Evolutionary conservation across 2,113 vertebrate species (phyloP).

Genomic region (Coregonus clupeaformis): DNA sequence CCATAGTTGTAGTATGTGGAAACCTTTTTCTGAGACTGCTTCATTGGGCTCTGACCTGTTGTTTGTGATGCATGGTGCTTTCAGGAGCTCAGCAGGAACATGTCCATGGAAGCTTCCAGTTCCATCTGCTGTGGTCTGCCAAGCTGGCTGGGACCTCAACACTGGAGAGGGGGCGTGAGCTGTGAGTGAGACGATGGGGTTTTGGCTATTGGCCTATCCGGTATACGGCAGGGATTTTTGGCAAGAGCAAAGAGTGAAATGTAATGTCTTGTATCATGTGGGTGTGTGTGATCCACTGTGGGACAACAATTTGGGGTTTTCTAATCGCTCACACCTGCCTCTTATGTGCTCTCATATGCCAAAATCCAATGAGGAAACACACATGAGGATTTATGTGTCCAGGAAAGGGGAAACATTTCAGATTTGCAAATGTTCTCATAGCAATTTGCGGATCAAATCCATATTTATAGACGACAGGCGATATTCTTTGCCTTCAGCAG

Average conservation of each 20-base stretch:
- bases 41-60: slow-evolving; percentile 50
- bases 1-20: slow-evolving; percentile 21
- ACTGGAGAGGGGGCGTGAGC: too few relatives aligned
- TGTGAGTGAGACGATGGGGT: too few relatives aligned
- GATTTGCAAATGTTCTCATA: slow-evolving; percentile 57
- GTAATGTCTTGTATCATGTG: slow-evolving; percentile 50
- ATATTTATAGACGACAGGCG: slow-evolving; percentile 69
- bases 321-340: slow-evolving; percentile 49
- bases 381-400: slow-evolving; percentile 46
- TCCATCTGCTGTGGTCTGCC: slow-evolving; percentile 57
- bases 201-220: neutral
- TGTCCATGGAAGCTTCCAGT: slow-evolving; percentile 31
- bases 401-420: slow-evolving; percentile 11
- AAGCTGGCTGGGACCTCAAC: slow-evolving; percentile 33
- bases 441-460: slow-evolving; percentile 63
- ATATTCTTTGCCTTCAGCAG: slow-evolving; percentile 68
- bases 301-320: slow-evolving; percentile 17
- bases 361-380: slow-evolving; percentile 43
- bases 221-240: neutral
- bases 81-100: slow-evolving; percentile 48
- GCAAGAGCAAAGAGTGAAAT: slow-evolving; percentile 27
- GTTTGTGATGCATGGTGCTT: slow-evolving; percentile 61
- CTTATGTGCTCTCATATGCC: slow-evolving; percentile 35
- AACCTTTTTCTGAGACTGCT: slow-evolving; percentile 20
- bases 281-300: slow-evolving; percentile 32